Percentiles rank a stretch among this genome's conserved stretches.
Conservation (phyloP, 2,888 invertebrate genomes). For the Biston betularia region DNA sequence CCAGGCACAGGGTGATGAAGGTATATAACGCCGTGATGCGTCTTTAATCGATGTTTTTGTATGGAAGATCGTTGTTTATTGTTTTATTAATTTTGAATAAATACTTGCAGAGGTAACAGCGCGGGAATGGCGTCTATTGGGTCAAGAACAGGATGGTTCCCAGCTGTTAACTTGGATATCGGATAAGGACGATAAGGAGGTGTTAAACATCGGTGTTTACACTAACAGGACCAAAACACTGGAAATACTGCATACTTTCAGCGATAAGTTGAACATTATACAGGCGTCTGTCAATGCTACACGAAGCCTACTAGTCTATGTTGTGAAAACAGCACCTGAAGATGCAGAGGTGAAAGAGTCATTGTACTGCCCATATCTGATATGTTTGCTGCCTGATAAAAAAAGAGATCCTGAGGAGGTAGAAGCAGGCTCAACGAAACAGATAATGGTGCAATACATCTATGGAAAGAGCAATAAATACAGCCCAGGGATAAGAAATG, state of each 20-base stretch:
- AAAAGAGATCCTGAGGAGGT: slow-evolving; percentile 66
- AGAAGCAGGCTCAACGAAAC: slow-evolving; percentile 87
- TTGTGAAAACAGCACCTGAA: slow-evolving; percentile 85
- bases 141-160: slow-evolving; percentile 92
- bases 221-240: slow-evolving; percentile 87
- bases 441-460: slow-evolving; percentile 93
- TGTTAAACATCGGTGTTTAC: slow-evolving; percentile 87
- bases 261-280: slow-evolving; percentile 88
- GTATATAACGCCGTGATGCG: slow-evolving; percentile 59
- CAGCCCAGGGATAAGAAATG: slow-evolving; percentile 82
- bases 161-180: slow-evolving; percentile 90
- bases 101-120: slow-evolving; percentile 85
- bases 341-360: slow-evolving; percentile 65
- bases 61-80: slow-evolving; percentile 17
- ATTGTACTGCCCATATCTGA: slow-evolving; percentile 88
- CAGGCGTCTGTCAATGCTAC: slow-evolving; percentile 92
- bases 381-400: slow-evolving; percentile 84
- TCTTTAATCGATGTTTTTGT: slow-evolving; percentile 39
- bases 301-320: slow-evolving; percentile 89
- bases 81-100: slow-evolving; percentile 5
- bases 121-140: slow-evolving; percentile 92
- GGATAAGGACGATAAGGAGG: slow-evolving; percentile 58
- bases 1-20: slow-evolving; percentile 78
- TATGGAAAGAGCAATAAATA: slow-evolving; percentile 87
- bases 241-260: slow-evolving; percentile 87